These are phyloP conservation scores for Caenorhabditis sulstoni DNA, from an alignment of 2,888 invertebrate genomes.

Conservation along the genomic window DNA sequence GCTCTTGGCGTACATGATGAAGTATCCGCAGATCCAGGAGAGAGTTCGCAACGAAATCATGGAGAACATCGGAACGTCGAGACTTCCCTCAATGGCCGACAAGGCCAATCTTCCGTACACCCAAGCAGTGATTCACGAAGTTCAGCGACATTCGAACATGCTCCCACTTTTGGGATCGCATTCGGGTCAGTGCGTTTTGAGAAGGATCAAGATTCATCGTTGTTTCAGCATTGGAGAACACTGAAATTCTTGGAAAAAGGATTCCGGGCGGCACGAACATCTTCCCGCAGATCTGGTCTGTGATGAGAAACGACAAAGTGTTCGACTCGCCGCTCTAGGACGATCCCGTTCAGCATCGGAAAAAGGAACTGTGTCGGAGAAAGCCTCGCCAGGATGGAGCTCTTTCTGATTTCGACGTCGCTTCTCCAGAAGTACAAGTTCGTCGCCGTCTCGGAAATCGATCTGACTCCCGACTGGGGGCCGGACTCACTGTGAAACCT, in stretches of 20 bases:
- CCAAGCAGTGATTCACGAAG: constrained; percentile 57
- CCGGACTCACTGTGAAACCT: constrained; percentile 45
- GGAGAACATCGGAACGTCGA: constrained; percentile 47
- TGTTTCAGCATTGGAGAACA: constrained; percentile 47
- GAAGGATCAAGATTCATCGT: not conserved
- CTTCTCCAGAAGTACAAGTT: constrained; percentile 59
- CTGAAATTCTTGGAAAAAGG: constrained; percentile 22
- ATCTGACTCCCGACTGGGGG: constrained; percentile 45
- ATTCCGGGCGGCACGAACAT: constrained; percentile 51
- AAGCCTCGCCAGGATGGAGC: constrained; percentile 66
- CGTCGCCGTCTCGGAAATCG: constrained; percentile 24
- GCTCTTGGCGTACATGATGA: constrained; percentile 64
- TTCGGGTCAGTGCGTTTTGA: constrained; percentile 8
- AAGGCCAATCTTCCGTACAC: constrained; percentile 61
- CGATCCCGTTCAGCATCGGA: constrained; percentile 67
- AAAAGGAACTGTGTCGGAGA: constrained; percentile 69
- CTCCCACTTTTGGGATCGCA: constrained; percentile 48
- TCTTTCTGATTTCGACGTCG: constrained; percentile 60
- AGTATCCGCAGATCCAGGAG: constrained; percentile 65
- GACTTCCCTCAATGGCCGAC: constrained; percentile 60
- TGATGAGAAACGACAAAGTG: constrained; percentile 54
- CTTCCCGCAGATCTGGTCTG: constrained; percentile 57
- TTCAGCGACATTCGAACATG: constrained; percentile 63
- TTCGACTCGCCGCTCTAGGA: constrained; percentile 54
- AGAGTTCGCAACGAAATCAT: constrained; percentile 63